Evolutionary conservation across 2,888 invertebrate genomes (phyloP), one percentile per base, ranked within the genome.

Genomic region (Hypena proboscidalis): DNA sequence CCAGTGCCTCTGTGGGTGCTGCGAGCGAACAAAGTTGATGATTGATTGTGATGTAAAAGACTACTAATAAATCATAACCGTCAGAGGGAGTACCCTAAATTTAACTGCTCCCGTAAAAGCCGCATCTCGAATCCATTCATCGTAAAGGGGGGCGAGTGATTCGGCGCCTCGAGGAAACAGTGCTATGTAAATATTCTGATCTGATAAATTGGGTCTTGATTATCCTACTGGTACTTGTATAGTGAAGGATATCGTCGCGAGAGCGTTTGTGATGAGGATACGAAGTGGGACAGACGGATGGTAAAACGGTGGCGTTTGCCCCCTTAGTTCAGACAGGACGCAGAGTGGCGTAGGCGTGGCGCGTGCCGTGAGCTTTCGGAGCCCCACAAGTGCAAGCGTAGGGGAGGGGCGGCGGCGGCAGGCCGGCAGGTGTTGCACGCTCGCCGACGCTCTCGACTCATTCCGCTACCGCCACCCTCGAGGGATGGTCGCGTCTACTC

Each of bases 341-440:
- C 37, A 35, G 38, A 40, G 47, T 54, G 61, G 62, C 51, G 80
- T 75, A 77, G 85, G 85, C 83, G 83, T 78, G 83, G 76, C 80
- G 74, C 75, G 74, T 69, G 75, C 57, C 60, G 39, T 25, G 54
- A 48, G 60, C 58, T 60, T 66, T 67, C 70, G 83, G 80, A 86
- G 84, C 90, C 90, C 82, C 84, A 85, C 90, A 87, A 88, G 85
- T 88, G 88, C 85, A 77, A 65, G 65, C 52, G 65, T 56, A 61
- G 55, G 64, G 41, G 43, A 64, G 62, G 65, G 56, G 64, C 34
- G 17, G 40, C 41, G 63, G 61, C 67, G 53, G 65, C 61, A 65
- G 58, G 64, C 53, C 54, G 72, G 77, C 83, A 85, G 85, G 83
- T 85, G 88, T 77, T 84, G 82, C 83, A 77, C 74, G 73, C 63